Base-by-base conservation (phyloP, 1,140 invertebrate genomes). In the Archivesica marissinica region DNA sequence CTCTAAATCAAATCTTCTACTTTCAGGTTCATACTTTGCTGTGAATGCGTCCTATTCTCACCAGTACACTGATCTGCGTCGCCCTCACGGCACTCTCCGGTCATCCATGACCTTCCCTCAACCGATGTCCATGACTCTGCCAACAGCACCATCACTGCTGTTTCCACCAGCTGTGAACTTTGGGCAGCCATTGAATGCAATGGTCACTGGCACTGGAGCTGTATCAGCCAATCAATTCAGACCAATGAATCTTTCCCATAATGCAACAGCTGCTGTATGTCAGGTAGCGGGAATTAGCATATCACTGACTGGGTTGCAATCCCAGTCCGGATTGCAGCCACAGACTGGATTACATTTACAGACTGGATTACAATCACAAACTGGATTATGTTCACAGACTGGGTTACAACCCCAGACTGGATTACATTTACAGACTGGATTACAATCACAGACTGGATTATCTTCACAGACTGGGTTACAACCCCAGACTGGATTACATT, bases 21-120 rank as follows among this genome's bases (percentile, higher is more conserved):
- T 90, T 90, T 35, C 85, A 92, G 91, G 91, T 39, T 90, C 88
- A 6, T 92, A 92, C 74, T 92, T 92, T 89, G 91, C 91, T 20
- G 66, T 78, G 35, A 86, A 90, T 75, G 88, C 91, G 0, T 83
- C 81, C 9, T 92, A 92, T 54, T 92, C 91, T 28, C 90, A 92
- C 59, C 86, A 89, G 81, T 92, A 90, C 70, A 91, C 91, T 33
- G 91, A 92, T 54, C 39, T 64, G n/a, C 9, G 47, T 61, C 41
- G 52, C 4, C 64, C n/a, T 0, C 64, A 41, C 20, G n/a, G 39
- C 35, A 28, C 56, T 20, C 9, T 61, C 25, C 9, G 25, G 9
- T 35, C 80, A 52, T 59, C 74, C 9, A 50, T 75, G 28, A 17
- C 54, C 6, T 70, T 30, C 17, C 2, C n/a, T 0, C 61, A 77